A percentile compares a stretch with the other conserved stretches of the same genome.
These are phyloP conservation scores for Drosophila sordidula DNA, from an alignment of 2,888 invertebrate genomes.

Conservation along the genomic window DNA sequence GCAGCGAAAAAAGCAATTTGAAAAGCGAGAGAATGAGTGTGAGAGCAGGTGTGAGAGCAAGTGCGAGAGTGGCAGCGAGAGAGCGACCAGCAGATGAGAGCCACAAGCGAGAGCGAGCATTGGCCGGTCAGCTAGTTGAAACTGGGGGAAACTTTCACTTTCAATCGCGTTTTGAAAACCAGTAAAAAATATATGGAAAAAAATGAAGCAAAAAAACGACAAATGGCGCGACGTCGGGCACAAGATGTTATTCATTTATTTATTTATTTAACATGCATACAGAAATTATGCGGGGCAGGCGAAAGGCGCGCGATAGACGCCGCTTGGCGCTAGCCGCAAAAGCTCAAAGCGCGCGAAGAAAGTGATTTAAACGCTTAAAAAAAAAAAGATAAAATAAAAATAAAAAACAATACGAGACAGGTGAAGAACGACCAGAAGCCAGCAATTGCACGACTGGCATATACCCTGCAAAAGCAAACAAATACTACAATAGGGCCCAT, in stretches of 20 bases:
- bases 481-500: not conserved
- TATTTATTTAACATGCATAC: constrained; percentile 65
- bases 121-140: constrained; percentile 34
- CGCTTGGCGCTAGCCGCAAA: constrained; percentile 17
- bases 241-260: constrained; percentile 46
- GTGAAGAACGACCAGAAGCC: constrained; percentile 44
- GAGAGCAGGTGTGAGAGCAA: constrained; percentile 3
- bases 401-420: constrained; percentile 7
- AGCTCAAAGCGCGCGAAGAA: constrained; percentile 60
- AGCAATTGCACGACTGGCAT: constrained; percentile 24
- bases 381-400: constrained; percentile 11
- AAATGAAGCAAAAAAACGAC: constrained; percentile 1
- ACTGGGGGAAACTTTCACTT: constrained; percentile 68
- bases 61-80: constrained; percentile 1
- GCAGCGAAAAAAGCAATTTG: constrained; percentile 39
- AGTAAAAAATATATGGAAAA: constrained; percentile 43
- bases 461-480: constrained; percentile 43
- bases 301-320: constrained; percentile 58
- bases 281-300: constrained; percentile 72
- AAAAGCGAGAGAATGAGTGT: constrained; percentile 9
- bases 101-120: constrained; percentile 12
- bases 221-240: constrained; percentile 16
- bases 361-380: constrained; percentile 56
- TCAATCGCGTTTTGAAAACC: constrained; percentile 77
- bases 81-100: constrained; percentile 7